Conservation (phyloP, 2,797 vertebrate species). For the Eleutherodactylus coqui region DNA sequence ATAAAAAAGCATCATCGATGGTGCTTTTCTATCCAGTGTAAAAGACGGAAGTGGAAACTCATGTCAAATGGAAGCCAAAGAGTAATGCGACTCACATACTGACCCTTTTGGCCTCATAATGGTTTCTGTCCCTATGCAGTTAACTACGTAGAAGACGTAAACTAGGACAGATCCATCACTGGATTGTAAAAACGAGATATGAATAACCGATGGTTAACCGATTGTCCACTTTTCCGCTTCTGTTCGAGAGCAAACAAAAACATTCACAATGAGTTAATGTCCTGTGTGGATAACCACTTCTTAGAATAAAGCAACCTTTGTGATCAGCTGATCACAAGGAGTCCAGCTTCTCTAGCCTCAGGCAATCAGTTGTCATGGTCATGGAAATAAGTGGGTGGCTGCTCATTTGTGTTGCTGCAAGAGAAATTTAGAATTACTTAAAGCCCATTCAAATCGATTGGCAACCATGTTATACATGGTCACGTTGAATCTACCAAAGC, state of each 20-base stretch:
- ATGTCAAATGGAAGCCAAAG: too few species aligned
- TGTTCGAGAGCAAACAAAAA: not conserved
- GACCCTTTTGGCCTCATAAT: too few species aligned
- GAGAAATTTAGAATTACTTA: not conserved
- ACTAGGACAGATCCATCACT: too few species aligned
- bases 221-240: not conserved
- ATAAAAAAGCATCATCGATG: too few species aligned
- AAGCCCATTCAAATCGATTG: not conserved
- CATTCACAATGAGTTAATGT: not conserved
- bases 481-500: not conserved
- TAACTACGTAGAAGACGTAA: too few species aligned
- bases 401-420: not conserved
- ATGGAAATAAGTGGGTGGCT: not conserved
- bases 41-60: too few species aligned
- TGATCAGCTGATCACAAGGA: not conserved
- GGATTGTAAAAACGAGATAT: too few species aligned
- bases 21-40: too few species aligned
- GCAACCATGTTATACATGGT: not conserved
- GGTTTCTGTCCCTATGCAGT: too few species aligned
- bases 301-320: not conserved
- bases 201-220: too few species aligned
- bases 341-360: not conserved
- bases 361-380: not conserved
- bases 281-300: not conserved
- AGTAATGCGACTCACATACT: too few species aligned